These are phyloP conservation scores for Anagyrus pseudococci DNA, from an alignment of 2,888 invertebrate genomes.

Conservation along the genomic window DNA sequence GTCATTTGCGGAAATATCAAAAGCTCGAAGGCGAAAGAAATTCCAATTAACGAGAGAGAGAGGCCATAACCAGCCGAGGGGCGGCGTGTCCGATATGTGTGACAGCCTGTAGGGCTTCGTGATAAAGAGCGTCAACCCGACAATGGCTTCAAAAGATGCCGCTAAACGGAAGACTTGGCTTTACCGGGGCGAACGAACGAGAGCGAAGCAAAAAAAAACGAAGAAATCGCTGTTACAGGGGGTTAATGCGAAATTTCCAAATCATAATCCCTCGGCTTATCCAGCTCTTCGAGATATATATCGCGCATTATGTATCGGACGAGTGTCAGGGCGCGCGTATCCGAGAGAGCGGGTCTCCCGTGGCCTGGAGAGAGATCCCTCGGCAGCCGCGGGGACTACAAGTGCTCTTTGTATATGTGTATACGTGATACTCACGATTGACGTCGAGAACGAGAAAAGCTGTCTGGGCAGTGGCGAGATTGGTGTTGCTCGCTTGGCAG, in stretches of 20 bases:
- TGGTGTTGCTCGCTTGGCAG: constrained; percentile 88
- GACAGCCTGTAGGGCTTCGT: too few relatives aligned
- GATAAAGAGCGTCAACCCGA: not conserved
- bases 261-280: constrained; percentile 14
- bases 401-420: too few relatives aligned
- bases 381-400: not conserved
- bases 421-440: constrained; percentile 76
- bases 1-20: not conserved
- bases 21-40: not conserved
- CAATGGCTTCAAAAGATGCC: constrained; percentile 11
- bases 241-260: not conserved
- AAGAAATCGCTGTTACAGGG: not conserved
- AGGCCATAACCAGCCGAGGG: too few relatives aligned
- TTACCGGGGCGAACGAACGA: too few relatives aligned
- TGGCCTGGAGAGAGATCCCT: not conserved
- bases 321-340: not conserved
- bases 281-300: constrained; percentile 2
- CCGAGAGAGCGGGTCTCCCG: not conserved
- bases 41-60: constrained; percentile 14
- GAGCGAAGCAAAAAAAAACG: constrained; percentile 1
- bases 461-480: constrained; percentile 78
- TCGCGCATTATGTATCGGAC: not conserved
- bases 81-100: constrained; percentile 10
- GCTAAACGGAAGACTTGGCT: not conserved
- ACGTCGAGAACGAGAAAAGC: constrained; percentile 83